Evolutionary conservation across 2,888 invertebrate genomes (phyloP).

Genomic region (Acleris cristana): DNA sequence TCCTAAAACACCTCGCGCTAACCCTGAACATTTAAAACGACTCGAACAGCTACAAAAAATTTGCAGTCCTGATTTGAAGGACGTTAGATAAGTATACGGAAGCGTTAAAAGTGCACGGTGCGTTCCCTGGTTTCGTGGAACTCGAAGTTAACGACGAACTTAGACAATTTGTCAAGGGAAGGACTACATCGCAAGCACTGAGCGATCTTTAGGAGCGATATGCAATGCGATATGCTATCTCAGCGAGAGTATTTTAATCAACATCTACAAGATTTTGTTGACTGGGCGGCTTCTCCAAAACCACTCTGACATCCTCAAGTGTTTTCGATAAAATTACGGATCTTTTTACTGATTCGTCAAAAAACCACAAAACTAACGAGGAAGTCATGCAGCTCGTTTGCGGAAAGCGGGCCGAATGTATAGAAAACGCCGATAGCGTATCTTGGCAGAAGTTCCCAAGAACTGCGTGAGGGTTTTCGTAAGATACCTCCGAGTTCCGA

Average conservation of each 20-base stretch:
- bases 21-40: constrained; percentile 16
- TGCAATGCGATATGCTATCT: constrained; percentile 16
- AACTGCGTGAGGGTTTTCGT: constrained; percentile 35
- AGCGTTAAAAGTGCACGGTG: constrained; percentile 19
- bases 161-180: constrained; percentile 31
- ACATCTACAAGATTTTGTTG: constrained; percentile 27
- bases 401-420: constrained; percentile 34
- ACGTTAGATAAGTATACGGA: constrained; percentile 33
- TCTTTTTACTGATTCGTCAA: constrained; percentile 20
- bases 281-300: constrained; percentile 22
- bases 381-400: constrained; percentile 38
- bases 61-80: constrained; percentile 26
- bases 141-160: constrained; percentile 24
- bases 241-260: constrained; percentile 23
- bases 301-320: not conserved
- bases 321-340: constrained; percentile 35
- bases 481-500: constrained; percentile 33
- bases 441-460: constrained; percentile 28
- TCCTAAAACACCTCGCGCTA: constrained; percentile 14
- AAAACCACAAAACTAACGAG: constrained; percentile 32
- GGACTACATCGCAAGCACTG: constrained; percentile 16
- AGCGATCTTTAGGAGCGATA: constrained; percentile 22
- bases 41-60: constrained; percentile 4
- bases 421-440: constrained; percentile 36
- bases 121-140: constrained; percentile 27